Evolutionary conservation across 1,140 invertebrate species (phyloP).

Genomic region (Cydia fagiglandana): DNA sequence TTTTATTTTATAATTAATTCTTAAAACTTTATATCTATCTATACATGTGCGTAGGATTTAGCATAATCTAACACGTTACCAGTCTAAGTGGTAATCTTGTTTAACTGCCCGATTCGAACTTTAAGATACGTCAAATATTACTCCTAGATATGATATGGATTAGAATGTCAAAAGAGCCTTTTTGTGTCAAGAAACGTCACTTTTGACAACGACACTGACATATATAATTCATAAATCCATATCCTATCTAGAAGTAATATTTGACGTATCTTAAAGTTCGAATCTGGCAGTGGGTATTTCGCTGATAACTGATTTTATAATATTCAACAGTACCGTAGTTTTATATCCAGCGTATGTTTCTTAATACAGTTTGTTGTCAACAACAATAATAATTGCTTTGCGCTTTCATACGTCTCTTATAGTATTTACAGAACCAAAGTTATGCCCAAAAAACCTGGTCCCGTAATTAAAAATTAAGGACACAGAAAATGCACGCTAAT

Average conservation of each 20-base stretch:
- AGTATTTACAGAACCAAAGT: slow-evolving; percentile 35
- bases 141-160: too few relatives aligned
- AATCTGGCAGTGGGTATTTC: too few relatives aligned
- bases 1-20: slow-evolving; percentile 28
- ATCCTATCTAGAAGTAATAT: too few relatives aligned
- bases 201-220: too few relatives aligned
- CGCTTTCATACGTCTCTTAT: slow-evolving; percentile 26
- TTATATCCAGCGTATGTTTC: background rate
- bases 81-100: slow-evolving; percentile 54
- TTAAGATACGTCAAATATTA: too few relatives aligned
- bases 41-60: slow-evolving; percentile 66
- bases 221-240: too few relatives aligned
- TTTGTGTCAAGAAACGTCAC: too few relatives aligned
- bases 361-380: background rate
- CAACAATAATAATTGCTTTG: slow-evolving; percentile 24
- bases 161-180: too few relatives aligned
- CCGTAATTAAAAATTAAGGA: slow-evolving; percentile 32
- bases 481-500: slow-evolving; percentile 3
- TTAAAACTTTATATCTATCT: slow-evolving; percentile 35
- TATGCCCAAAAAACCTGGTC: slow-evolving; percentile 34
- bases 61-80: slow-evolving; percentile 56
- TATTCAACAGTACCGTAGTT: slow-evolving; percentile 1
- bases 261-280: too few relatives aligned
- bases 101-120: too few relatives aligned
- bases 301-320: slow-evolving; percentile 7